Conservation (phyloP, 2,888 invertebrate species). For the Diarsia rubi region DNA sequence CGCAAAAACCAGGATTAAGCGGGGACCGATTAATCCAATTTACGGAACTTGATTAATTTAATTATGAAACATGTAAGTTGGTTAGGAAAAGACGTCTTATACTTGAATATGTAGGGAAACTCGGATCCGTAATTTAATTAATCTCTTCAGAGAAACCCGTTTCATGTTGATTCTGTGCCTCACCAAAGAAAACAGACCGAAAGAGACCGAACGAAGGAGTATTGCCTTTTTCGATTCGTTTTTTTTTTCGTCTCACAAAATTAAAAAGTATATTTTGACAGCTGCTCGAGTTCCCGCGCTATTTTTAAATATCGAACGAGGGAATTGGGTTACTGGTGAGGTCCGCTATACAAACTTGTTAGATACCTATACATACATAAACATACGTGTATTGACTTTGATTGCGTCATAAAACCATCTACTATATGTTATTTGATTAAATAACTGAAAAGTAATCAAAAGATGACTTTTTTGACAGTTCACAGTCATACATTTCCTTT, state of each 20-base stretch:
- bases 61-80: conserved; percentile 47
- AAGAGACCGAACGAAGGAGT: conserved; percentile 7
- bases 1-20: conserved; percentile 35
- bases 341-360: neutral
- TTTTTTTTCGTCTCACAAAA: conserved; percentile 11
- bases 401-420: neutral
- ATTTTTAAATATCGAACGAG: conserved; percentile 49
- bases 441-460: neutral
- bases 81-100: conserved; percentile 31
- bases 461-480: neutral
- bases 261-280: conserved; percentile 42
- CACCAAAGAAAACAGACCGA: conserved; percentile 25
- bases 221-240: neutral
- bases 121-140: conserved; percentile 45
- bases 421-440: neutral
- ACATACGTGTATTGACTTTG: neutral
- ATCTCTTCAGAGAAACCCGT: conserved; percentile 23
- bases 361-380: no score
- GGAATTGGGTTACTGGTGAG: conserved; percentile 32
- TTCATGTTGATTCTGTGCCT: conserved; percentile 40
- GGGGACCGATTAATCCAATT: conserved; percentile 41
- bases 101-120: conserved; percentile 30
- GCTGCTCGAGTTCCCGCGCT: conserved; percentile 45
- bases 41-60: conserved; percentile 43
- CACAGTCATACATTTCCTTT: neutral